Base-by-base conservation (phyloP, 1,140 invertebrate species). In the Aphis craccivora region DNA sequence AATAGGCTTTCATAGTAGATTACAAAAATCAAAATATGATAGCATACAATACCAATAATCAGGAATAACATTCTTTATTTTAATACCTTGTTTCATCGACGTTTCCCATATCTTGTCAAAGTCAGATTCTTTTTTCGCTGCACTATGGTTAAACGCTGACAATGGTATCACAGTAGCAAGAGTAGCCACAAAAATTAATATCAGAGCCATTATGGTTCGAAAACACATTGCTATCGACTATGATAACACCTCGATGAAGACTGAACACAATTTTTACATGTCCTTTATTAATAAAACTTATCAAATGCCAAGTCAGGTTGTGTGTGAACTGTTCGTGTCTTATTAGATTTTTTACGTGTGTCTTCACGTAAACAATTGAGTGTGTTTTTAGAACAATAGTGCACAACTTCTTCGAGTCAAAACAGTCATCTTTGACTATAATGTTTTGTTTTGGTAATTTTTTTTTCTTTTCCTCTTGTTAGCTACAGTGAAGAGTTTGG, bases 211-310 rank as follows among this genome's bases (percentile, higher is more conserved):
- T n/a, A 76, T 90, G 25, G 40, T 76, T 90, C 25, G 30, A 76
- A 45, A 91, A 67, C 43, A 67, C 90, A 91, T 76, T 14, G 18
- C 90, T n/a, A 81, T 23, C 67, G n/a, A 51, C 87, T n/a, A n/a
- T 76, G n/a, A n/a, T 81, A 51, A 76, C 40, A 43, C 30, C 14
- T 25, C 67, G 43, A 51, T 3, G 43, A 91, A 83, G 30, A 91
- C 90, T 91, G 90, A 91, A 83, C 67, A 20, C 30, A 37, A 23
- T 81, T 22, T 91, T 81, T 35, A 81, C 8, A n/a, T 48, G 45
- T 91, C 40, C 35, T 91, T 83, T 91, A 91, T 91, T 81, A 48
- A 91, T 91, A 91, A 67, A 48, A 76, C 60, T 20, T n/a, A 45
- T 9, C 60, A 76, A 81, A 81, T 51, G 90, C 45, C 67, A 48